Conservation (phyloP, 2,888 invertebrate genomes). For the Ochropleura leucogaster region DNA sequence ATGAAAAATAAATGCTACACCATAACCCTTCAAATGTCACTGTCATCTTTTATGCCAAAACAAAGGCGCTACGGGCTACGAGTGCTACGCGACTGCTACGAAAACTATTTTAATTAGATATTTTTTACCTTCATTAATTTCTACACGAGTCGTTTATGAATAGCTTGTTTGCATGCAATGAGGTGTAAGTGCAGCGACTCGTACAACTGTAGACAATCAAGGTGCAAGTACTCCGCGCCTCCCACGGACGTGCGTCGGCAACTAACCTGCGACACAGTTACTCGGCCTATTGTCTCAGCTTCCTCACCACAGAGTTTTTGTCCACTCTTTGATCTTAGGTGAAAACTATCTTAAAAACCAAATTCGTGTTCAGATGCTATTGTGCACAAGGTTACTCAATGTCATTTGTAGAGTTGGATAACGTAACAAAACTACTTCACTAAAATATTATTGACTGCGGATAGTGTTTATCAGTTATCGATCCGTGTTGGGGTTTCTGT, state of each 20-base stretch:
- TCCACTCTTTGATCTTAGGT: slow-evolving; percentile 75
- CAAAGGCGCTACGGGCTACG: slow-evolving; percentile 8
- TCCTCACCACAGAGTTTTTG: slow-evolving; percentile 78
- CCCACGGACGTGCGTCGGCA: slow-evolving; percentile 60
- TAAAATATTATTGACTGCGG: neutral
- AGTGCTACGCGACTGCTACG: slow-evolving; percentile 17
- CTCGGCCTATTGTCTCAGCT: slow-evolving; percentile 70
- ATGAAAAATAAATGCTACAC: neutral
- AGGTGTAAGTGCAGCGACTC: slow-evolving; percentile 36
- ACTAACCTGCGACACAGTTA: slow-evolving; percentile 72
- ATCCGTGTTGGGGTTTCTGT: neutral
- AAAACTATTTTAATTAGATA: neutral
- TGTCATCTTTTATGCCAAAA: neutral
- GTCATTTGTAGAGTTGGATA: slow-evolving; percentile 40
- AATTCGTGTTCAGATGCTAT: slow-evolving; percentile 59
- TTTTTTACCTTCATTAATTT: slow-evolving; percentile 17
- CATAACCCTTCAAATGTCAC: neutral
- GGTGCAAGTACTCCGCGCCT: slow-evolving; percentile 47
- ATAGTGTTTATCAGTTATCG: slow-evolving; percentile 5
- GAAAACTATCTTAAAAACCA: slow-evolving; percentile 79
- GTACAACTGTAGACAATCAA: slow-evolving; percentile 53
- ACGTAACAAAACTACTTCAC: neutral
- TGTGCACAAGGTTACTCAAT: slow-evolving; percentile 54
- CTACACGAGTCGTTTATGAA: slow-evolving; percentile 23
- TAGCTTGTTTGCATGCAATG: slow-evolving; percentile 49